Conservation (phyloP, 2,888 invertebrate species). For the Orthosia gothica region DNA sequence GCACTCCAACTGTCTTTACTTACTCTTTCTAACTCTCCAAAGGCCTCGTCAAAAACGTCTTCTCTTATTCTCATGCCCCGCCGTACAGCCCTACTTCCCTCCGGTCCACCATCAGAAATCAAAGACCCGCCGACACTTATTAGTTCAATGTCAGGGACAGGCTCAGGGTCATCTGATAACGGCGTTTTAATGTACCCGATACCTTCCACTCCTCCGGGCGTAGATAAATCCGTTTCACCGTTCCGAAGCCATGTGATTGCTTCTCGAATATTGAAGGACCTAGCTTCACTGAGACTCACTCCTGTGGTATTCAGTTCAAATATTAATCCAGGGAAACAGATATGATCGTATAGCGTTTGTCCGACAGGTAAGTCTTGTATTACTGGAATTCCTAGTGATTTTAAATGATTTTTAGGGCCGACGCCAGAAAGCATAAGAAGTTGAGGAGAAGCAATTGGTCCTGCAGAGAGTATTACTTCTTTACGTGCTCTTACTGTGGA, state of each 20-base stretch:
- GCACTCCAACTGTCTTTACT: constrained; percentile 91
- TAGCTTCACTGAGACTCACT: constrained; percentile 80
- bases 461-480: constrained; percentile 97
- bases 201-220: constrained; percentile 93
- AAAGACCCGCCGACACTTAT: constrained; percentile 93
- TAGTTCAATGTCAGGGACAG: constrained; percentile 93
- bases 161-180: constrained; percentile 90
- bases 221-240: constrained; percentile 87
- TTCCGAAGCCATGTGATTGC: constrained; percentile 80
- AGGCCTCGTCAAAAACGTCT: constrained; percentile 90
- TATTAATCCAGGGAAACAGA: constrained; percentile 89
- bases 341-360: constrained; percentile 92
- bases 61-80: constrained; percentile 91
- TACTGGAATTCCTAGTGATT: constrained; percentile 90
- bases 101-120: constrained; percentile 90
- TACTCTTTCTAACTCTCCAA: constrained; percentile 87
- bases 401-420: constrained; percentile 91
- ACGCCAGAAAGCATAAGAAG: constrained; percentile 96
- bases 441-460: constrained; percentile 97
- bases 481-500: constrained; percentile 92
- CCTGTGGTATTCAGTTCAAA: constrained; percentile 84
- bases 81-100: constrained; percentile 85
- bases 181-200: constrained; percentile 93
- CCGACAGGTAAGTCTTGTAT: constrained; percentile 93
- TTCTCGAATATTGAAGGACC: constrained; percentile 64